These are phyloP conservation scores for Ectropis grisescens DNA, from an alignment of 1,140 invertebrate genomes.

Conservation along the genomic window DNA sequence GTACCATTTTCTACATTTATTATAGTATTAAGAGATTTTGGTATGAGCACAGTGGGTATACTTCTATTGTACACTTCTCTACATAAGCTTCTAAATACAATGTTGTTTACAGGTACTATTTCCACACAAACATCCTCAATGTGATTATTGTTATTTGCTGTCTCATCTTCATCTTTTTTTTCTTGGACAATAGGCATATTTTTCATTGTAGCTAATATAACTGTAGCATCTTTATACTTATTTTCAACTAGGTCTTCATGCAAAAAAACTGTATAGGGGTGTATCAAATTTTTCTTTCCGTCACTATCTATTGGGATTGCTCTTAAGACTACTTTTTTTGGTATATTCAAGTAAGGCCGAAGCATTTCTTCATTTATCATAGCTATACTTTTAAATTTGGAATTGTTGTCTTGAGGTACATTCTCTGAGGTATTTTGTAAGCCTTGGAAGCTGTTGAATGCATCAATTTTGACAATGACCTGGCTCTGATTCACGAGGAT, in stretches of 20 bases:
- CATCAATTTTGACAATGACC: slow-evolving; percentile 52
- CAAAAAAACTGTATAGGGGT: slow-evolving; percentile 55
- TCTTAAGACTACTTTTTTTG: slow-evolving; percentile 39
- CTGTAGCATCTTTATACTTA: slow-evolving; percentile 37
- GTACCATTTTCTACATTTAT: slow-evolving; percentile 54
- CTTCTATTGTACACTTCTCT: slow-evolving; percentile 50
- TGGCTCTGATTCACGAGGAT: slow-evolving; percentile 46
- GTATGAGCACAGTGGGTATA: slow-evolving; percentile 57
- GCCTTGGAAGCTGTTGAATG: slow-evolving; percentile 36
- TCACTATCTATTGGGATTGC: slow-evolving; percentile 51
- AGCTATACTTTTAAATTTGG: slow-evolving; percentile 44
- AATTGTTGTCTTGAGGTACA: slow-evolving; percentile 20
- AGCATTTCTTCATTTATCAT: slow-evolving; percentile 43
- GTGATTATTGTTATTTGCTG: slow-evolving; percentile 22
- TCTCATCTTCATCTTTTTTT: slow-evolving; percentile 26
- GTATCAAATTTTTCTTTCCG: slow-evolving; percentile 55
- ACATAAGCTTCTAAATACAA: slow-evolving; percentile 47
- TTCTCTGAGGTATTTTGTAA: slow-evolving; percentile 11
- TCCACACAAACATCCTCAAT: slow-evolving; percentile 55
- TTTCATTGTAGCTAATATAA: slow-evolving; percentile 51
- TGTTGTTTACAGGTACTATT: slow-evolving; percentile 48
- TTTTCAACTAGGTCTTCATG: slow-evolving; percentile 48
- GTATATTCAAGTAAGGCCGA: slow-evolving; percentile 36
- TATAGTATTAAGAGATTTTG: slow-evolving; percentile 52
- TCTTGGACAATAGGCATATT: slow-evolving; percentile 31